A percentile compares a stretch with the other conserved stretches of the same genome.
Evolutionary conservation across 2,113 vertebrate species (phyloP).

Genomic region (Percopsis transmontana): DNA sequence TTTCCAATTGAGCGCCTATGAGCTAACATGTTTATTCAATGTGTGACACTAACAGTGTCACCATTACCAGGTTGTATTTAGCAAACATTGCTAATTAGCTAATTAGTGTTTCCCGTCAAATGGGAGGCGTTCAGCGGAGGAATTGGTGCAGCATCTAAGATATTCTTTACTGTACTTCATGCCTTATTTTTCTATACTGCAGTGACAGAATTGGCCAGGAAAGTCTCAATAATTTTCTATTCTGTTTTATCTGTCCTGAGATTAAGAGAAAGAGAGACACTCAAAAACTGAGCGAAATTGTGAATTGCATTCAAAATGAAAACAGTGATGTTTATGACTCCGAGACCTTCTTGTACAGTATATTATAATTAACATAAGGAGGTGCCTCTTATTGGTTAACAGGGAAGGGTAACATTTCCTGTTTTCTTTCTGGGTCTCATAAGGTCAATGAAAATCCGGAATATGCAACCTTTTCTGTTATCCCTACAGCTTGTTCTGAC

Average conservation of each 20-base stretch:
- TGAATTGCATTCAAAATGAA: no score
- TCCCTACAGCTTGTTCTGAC: constrained; percentile 14
- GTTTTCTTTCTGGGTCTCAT: constrained; percentile 11
- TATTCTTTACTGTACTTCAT: constrained; percentile 24
- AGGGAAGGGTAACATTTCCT: constrained; percentile 8
- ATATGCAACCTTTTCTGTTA: not conserved
- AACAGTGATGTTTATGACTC: no score
- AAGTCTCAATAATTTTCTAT: constrained; percentile 38
- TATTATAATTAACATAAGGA: no score
- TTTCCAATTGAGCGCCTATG: constrained; percentile 30
- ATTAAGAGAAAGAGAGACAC: no score
- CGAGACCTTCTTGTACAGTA: no score
- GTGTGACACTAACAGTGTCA: constrained; percentile 39
- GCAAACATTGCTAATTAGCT: constrained; percentile 72
- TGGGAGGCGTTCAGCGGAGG: constrained; percentile 24
- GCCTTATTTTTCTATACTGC: constrained; percentile 27
- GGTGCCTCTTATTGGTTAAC: constrained; percentile 2
- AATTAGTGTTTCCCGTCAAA: constrained; percentile 68
- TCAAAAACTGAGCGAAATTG: no score
- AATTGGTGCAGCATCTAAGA: constrained; percentile 45
- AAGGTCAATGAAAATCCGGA: constrained; percentile 12
- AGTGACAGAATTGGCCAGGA: constrained; percentile 34
- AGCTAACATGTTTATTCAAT: constrained; percentile 55
- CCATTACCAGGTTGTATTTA: constrained; percentile 44
- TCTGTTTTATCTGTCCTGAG: no score